These are phyloP conservation scores for Morus bassanus DNA, from an alignment of 2,797 vertebrate species.

Conservation along the genomic window DNA sequence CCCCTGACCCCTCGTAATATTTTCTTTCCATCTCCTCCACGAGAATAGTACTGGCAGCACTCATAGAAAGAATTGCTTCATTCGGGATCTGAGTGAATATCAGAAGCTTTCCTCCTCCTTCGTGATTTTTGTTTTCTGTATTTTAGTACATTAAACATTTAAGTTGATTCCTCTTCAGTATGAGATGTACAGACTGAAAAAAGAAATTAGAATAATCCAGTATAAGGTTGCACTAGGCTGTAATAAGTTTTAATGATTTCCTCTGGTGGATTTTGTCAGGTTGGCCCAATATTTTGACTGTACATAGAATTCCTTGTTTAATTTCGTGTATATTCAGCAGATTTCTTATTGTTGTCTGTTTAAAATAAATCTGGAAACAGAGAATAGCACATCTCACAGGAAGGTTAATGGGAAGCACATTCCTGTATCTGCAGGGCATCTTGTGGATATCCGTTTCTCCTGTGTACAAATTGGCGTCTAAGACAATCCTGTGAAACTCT, in stretches of 20 bases:
- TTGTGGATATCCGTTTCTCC: not conserved
- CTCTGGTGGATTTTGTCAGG: not conserved
- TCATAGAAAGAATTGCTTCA: not conserved
- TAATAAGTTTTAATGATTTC: not conserved
- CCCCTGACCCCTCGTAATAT: not conserved
- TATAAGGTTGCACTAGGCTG: not conserved
- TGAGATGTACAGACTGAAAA: not conserved
- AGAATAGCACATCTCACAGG: not conserved
- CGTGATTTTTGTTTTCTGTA: not conserved
- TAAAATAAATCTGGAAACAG: not conserved
- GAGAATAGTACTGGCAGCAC: not conserved
- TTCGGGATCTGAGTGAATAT: not conserved
- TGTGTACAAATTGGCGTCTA: not conserved
- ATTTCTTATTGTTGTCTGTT: not conserved
- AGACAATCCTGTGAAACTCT: not conserved
- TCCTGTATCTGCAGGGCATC: not conserved
- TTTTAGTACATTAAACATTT: not conserved
- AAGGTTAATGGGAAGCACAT: not conserved
- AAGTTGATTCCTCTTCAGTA: not conserved
- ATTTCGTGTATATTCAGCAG: not conserved
- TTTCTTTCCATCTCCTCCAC: slow-evolving; percentile 1
- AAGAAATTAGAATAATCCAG: not conserved
- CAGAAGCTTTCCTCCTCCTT: not conserved
- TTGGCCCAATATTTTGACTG: not conserved
- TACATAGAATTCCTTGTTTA: not conserved